Conservation (phyloP, 2,797 vertebrate genomes). For the Sylvilagus floridanus region DNA sequence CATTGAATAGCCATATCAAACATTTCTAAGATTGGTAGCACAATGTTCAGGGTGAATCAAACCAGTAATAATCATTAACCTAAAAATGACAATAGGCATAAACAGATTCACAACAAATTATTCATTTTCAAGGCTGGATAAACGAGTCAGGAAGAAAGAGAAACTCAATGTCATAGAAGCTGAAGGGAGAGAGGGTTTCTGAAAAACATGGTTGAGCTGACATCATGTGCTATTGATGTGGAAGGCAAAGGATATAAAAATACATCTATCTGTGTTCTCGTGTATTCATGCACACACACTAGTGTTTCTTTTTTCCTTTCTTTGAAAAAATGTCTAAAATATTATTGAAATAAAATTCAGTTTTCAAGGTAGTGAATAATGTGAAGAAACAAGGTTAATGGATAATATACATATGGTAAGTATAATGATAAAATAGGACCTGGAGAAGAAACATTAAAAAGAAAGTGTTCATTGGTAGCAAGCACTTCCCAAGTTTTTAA, state of each 20-base stretch:
- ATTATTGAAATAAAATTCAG: not conserved
- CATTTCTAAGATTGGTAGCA: not conserved
- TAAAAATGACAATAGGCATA: not conserved
- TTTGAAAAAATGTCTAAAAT: not conserved
- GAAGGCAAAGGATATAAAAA: not conserved
- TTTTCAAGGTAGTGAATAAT: not conserved
- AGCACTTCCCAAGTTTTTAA: not conserved
- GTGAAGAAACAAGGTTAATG: not conserved
- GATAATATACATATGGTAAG: not conserved
- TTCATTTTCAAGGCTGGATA: not conserved
- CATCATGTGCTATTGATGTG: not conserved
- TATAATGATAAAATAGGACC: not conserved
- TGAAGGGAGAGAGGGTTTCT: not conserved
- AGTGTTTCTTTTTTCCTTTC: not conserved
- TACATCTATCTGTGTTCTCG: not conserved
- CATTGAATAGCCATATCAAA: not conserved
- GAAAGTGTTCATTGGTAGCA: not conserved
- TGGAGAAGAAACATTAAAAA: not conserved
- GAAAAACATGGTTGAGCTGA: not conserved
- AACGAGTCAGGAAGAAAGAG: not conserved
- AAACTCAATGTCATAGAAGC: not conserved
- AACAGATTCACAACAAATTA: not conserved
- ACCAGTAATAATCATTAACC: not conserved
- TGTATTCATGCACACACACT: fast-evolving
- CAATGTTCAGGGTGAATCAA: not conserved